Percentiles rank a stretch among this genome's conserved stretches.
These are phyloP conservation scores for Leptopilina boulardi DNA, from an alignment of 1,140 invertebrate genomes.

Conservation along the genomic window DNA sequence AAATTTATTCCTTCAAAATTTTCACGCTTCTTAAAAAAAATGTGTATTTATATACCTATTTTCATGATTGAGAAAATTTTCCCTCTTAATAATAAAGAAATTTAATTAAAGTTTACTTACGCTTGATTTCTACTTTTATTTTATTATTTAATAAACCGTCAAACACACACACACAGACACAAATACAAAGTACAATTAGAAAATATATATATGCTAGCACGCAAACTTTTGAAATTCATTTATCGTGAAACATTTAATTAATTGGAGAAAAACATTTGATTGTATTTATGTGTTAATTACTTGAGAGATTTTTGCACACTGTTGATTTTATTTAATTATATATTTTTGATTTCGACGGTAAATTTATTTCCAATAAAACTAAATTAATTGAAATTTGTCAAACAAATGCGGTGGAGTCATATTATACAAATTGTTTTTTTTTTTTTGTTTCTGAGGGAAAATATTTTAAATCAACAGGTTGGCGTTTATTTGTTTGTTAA, in stretches of 20 bases:
- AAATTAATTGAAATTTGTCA: background rate
- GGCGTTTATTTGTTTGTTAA: constrained; percentile 8
- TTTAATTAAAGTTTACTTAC: no score
- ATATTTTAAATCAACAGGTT: constrained; percentile 22
- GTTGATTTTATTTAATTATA: background rate
- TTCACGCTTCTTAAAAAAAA: no score
- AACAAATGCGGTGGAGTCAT: background rate
- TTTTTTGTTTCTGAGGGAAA: no score
- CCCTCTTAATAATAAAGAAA: no score
- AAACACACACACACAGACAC: no score
- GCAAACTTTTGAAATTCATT: background rate
- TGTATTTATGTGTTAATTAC: background rate
- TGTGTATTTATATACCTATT: no score
- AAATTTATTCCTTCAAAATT: no score
- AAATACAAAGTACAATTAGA: background rate
- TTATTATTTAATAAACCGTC: no score
- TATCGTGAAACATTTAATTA: background rate
- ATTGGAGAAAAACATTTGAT: constrained; percentile 5
- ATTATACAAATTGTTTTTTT: background rate
- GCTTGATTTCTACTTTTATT: no score
- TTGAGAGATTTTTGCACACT: background rate
- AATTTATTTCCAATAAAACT: background rate
- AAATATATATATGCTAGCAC: background rate
- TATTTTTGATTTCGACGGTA: background rate
- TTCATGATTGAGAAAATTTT: no score